Evolutionary conservation across 2,113 vertebrate genomes (phyloP).

Genomic region (Amia ocellicauda): DNA sequence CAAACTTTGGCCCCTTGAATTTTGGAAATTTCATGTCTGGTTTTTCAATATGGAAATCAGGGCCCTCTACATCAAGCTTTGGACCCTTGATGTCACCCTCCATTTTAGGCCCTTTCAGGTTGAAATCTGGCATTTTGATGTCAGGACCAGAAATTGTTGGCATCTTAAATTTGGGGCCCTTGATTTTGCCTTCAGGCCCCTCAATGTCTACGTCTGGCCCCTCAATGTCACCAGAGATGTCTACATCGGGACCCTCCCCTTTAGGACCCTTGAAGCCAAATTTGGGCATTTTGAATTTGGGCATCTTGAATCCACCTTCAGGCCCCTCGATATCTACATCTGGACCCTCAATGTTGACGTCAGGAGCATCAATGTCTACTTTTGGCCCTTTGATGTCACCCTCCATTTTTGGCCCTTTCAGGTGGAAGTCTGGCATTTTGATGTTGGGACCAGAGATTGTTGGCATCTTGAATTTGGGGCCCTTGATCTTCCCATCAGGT

Average conservation of each 20-base stretch:
- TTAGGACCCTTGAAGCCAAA: conserved; percentile 4
- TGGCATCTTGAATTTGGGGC: conserved; percentile 53
- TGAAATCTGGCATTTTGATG: too few relatives aligned
- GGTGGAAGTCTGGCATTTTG: conserved; percentile 56
- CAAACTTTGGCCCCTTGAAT: neutral
- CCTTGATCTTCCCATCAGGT: conserved; percentile 45
- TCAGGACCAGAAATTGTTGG: conserved; percentile 32
- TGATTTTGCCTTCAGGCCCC: conserved; percentile 42
- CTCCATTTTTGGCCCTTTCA: conserved; percentile 35
- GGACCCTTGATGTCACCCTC: conserved; percentile 43
- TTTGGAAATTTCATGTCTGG: conserved; percentile 42
- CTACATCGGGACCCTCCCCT: conserved; percentile 13
- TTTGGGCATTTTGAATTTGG: conserved; percentile 65
- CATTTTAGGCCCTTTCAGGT: conserved; percentile 44
- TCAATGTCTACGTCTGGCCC: conserved; percentile 22
- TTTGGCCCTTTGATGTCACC: conserved; percentile 42
- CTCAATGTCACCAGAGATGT: too few relatives aligned
- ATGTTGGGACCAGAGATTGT: conserved; percentile 51
- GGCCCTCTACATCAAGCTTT: conserved; percentile 44
- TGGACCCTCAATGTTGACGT: conserved; percentile 48
- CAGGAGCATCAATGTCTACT: conserved; percentile 40
- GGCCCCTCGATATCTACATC: conserved; percentile 26
- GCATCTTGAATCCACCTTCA: conserved; percentile 58
- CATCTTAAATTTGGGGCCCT: conserved; percentile 41
- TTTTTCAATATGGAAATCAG: conserved; percentile 44